Evolutionary conservation across 2,113 vertebrate genomes (phyloP).

Genomic region (Prietella phreatophila): DNA sequence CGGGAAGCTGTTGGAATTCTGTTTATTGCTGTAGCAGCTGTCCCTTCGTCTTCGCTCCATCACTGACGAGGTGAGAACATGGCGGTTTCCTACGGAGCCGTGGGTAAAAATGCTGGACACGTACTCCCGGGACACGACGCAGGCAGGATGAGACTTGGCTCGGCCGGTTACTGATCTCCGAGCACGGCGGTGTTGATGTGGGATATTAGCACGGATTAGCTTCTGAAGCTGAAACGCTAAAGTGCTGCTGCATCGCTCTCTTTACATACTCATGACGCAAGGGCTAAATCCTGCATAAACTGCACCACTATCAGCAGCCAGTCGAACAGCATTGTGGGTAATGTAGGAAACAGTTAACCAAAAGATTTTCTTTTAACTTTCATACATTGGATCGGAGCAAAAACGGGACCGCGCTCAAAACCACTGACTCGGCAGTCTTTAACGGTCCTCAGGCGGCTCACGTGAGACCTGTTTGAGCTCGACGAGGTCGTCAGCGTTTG

Average conservation of each 20-base stretch:
- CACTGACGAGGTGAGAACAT: neutral
- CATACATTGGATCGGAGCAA: neutral
- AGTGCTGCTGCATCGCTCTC: neutral
- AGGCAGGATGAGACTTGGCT: too few relatives aligned
- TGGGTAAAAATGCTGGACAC: too few relatives aligned
- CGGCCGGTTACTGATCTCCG: too few relatives aligned
- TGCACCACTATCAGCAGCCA: neutral
- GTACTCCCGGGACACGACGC: too few relatives aligned
- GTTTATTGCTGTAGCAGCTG: neutral
- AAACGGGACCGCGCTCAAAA: neutral
- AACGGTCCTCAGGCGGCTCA: neutral
- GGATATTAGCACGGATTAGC: neutral
- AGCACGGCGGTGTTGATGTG: neutral
- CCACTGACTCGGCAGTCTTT: neutral
- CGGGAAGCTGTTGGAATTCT: too few relatives aligned
- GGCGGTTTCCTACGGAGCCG: neutral
- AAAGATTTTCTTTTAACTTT: constrained; percentile 60
- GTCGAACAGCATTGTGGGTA: neutral
- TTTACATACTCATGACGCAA: neutral
- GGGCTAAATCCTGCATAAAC: neutral
- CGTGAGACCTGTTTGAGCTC: neutral
- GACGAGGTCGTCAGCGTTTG: neutral
- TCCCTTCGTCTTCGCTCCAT: neutral
- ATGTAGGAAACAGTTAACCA: constrained; percentile 70
- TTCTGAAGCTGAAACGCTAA: neutral